phyloP scores from a whole-genome alignment of 2,113 vertebrate species.

The Brachypodius melanocephalos region DNA sequence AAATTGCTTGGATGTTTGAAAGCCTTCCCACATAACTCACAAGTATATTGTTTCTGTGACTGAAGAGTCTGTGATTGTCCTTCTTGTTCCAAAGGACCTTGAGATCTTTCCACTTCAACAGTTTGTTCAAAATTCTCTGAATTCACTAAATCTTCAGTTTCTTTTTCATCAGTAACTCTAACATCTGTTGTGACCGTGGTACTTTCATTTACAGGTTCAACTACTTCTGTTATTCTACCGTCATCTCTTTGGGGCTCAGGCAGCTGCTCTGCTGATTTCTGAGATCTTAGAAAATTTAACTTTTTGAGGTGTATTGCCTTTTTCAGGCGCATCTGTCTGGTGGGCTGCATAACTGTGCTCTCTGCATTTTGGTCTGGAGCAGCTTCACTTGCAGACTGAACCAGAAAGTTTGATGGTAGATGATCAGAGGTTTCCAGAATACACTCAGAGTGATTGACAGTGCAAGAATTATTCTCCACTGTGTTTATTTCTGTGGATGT shows the following conservation, averaged over 20 bases:
- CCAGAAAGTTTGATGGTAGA: slow-evolving; percentile 70
- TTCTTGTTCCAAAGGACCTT: slow-evolving; percentile 19
- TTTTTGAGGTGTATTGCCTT: slow-evolving; percentile 91
- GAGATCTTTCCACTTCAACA: slow-evolving; percentile 28
- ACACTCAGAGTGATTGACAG: slow-evolving; percentile 64
- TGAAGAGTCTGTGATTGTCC: slow-evolving; percentile 62
- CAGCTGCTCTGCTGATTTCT: slow-evolving; percentile 77
- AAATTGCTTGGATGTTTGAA: slow-evolving; percentile 98
- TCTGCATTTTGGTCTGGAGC: slow-evolving; percentile 61
- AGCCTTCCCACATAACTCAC: slow-evolving; percentile 89
- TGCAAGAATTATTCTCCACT: slow-evolving; percentile 48
- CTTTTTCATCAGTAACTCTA: slow-evolving; percentile 39
- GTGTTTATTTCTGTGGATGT: slow-evolving; percentile 15
- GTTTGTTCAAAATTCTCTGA: slow-evolving; percentile 25
- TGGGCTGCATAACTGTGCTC: slow-evolving; percentile 38
- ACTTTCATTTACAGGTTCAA: slow-evolving; percentile 32
- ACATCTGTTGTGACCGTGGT: not conserved
- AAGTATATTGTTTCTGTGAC: slow-evolving; percentile 83
- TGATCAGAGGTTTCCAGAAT: slow-evolving; percentile 65
- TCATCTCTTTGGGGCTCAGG: slow-evolving; percentile 13
- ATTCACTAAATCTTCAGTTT: not conserved
- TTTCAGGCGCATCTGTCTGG: slow-evolving; percentile 82
- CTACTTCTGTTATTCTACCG: not conserved
- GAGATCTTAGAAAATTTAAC: slow-evolving; percentile 88
- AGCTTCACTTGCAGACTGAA: slow-evolving; percentile 71